phyloP scores from a whole-genome alignment of 2,888 invertebrate genomes.

The Leptinotarsa tumamoca region DNA sequence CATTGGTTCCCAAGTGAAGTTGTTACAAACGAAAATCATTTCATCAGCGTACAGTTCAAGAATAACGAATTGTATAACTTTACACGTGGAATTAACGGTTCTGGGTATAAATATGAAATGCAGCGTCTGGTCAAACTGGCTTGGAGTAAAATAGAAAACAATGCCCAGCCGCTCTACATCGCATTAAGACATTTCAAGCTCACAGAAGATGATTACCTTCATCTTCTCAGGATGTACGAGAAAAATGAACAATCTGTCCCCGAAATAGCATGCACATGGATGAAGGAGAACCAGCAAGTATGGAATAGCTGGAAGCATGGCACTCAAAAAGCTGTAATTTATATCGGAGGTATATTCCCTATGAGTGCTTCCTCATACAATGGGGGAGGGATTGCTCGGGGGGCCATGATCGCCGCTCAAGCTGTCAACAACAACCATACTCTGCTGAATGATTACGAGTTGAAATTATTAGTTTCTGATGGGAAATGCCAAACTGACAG shows the following conservation, averaged over 20 bases:
- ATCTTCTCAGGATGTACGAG: constrained; percentile 52
- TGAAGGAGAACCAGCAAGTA: constrained; percentile 66
- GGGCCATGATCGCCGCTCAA: constrained; percentile 73
- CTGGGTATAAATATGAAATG: constrained; percentile 76
- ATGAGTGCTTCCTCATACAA: constrained; percentile 72
- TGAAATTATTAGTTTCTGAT: constrained; percentile 72
- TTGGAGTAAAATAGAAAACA: constrained; percentile 71
- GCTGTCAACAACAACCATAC: constrained; percentile 72
- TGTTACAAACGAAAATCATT: constrained; percentile 68
- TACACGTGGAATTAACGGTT: constrained; percentile 48
- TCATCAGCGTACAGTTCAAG: constrained; percentile 73
- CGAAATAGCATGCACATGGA: constrained; percentile 77
- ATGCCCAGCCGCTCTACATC: constrained; percentile 69
- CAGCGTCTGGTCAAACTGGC: constrained; percentile 77
- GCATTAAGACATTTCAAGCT: constrained; percentile 69
- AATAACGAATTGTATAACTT: constrained; percentile 69
- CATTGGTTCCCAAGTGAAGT: constrained; percentile 77
- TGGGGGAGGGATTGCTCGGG: constrained; percentile 72
- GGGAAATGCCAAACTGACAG: constrained; percentile 79
- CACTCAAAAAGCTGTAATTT: constrained; percentile 63
- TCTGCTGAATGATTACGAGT: constrained; percentile 67
- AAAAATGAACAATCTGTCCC: constrained; percentile 52
- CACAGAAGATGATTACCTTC: constrained; percentile 68
- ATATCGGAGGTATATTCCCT: constrained; percentile 80
- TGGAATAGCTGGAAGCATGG: constrained; percentile 67